Evolutionary conservation across 1,140 invertebrate species (phyloP).

Genomic region (Pararge aegeria): DNA sequence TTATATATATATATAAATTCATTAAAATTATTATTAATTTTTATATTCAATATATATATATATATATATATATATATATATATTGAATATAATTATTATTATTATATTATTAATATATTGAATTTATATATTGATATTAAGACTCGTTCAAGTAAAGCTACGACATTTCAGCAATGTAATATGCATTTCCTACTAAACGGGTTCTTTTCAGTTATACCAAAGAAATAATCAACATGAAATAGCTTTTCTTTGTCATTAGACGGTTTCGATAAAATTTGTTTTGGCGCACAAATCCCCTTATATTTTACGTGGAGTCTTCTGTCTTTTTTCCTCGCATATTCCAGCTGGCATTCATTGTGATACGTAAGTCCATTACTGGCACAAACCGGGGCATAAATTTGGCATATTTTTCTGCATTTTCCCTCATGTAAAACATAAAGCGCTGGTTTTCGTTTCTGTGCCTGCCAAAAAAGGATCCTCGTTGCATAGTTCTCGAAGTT

Average conservation of each 20-base stretch:
- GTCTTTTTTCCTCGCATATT: slow-evolving; percentile 26
- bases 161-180: slow-evolving; percentile 20
- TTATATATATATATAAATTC: too few relatives aligned
- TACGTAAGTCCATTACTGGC: slow-evolving; percentile 34
- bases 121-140: too few relatives aligned
- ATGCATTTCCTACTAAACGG: not conserved
- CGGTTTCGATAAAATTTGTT: not conserved
- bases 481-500: slow-evolving; percentile 32
- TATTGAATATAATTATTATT: too few relatives aligned
- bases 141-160: too few relatives aligned
- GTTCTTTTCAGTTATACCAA: not conserved
- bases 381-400: slow-evolving; percentile 35
- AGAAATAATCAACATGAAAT: slow-evolving; percentile 5
- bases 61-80: too few relatives aligned
- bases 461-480: slow-evolving; percentile 18
- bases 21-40: too few relatives aligned
- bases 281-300: slow-evolving; percentile 3
- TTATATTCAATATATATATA: too few relatives aligned
- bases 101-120: too few relatives aligned
- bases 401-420: slow-evolving; percentile 34
- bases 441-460: slow-evolving; percentile 21
- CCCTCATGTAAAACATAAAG: slow-evolving; percentile 27
- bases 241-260: not conserved
- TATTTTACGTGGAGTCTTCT: slow-evolving; percentile 9
- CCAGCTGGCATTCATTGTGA: slow-evolving; percentile 35